These are phyloP conservation scores for Rhadinocentrus ornatus DNA, from an alignment of 2,797 vertebrate genomes.

Conservation along the genomic window DNA sequence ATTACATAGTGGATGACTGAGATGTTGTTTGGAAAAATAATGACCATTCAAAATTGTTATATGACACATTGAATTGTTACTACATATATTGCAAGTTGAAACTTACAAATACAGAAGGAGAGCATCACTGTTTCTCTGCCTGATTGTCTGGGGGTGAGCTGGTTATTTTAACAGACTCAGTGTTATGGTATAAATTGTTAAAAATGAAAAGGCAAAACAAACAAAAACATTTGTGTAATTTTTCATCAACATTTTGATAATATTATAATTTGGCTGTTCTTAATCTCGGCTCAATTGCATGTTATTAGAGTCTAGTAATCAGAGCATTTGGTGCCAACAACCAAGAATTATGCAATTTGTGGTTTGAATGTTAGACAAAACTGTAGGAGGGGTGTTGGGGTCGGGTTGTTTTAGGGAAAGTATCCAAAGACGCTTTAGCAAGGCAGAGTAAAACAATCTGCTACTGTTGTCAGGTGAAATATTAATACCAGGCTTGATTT, in stretches of 20 bases:
- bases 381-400: conserved; percentile 29
- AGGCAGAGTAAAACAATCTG: conserved; percentile 13
- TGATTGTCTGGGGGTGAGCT: background rate
- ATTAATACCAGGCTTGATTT: background rate
- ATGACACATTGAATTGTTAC: background rate
- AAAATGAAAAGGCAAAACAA: background rate
- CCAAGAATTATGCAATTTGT: conserved; percentile 9
- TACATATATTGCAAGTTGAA: conserved; percentile 2
- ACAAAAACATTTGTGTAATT: background rate
- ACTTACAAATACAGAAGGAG: conserved; percentile 8
- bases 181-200: conserved; percentile 3
- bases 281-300: conserved; percentile 6
- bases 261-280: conserved; percentile 1
- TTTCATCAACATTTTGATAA: conserved; percentile 15
- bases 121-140: background rate
- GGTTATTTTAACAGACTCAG: background rate
- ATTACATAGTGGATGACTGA: background rate
- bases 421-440: conserved; percentile 7
- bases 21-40: background rate
- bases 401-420: conserved; percentile 20
- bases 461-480: conserved; percentile 12
- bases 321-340: conserved; percentile 17
- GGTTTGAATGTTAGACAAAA: conserved; percentile 30
- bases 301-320: conserved; percentile 34
- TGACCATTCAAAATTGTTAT: background rate